Evolutionary conservation across 2,113 vertebrate genomes (phyloP), one percentile per base, ranked within the genome.

Genomic region (Rhabdomys dilectus): DNA sequence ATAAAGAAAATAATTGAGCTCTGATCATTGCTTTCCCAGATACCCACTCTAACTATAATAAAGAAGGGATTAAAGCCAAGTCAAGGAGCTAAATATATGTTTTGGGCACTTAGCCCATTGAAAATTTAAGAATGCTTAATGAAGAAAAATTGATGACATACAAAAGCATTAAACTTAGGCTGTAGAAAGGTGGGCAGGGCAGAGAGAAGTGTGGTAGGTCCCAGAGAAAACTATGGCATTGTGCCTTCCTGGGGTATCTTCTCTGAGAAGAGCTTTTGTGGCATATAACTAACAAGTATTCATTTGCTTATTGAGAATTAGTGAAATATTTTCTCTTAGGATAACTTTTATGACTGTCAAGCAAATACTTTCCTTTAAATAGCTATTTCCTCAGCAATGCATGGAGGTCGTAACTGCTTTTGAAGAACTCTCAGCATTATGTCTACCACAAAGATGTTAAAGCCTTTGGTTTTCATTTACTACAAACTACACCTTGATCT

Each of bases 1-100:
- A 88, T 89, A 84, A 93, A 89, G 48, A 86, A 24, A 86, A 60
- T 82, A 13, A 75, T 6, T 64, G 13, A 85, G 48, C 70, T 29
- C 42, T n/a, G 81, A 29, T 42, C 11, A 34, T 88, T 85, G 34
- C 5, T 94, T 31, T 95, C 24, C 58, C 1, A 91, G 34, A 60
- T 94, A 60, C 77, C 90, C 17, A 91, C 9, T 34, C 85, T 90
- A 92, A 62, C 86, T 64, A 89, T 89, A 96, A 60, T 66, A 87
- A 34, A 39, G 13, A 45, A 6, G 42, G 68, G 42, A 87, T 42
- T 22, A 82, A 60, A 58, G n/a, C 86, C 53, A 96, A 90, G 80
- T 68, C 88, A 53, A 91, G 56, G 11, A 78, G 51, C 29, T 34
- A 45, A 86, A 76, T 82, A 24, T 0, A 17, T 88, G 31, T 81